These are phyloP conservation scores for Miltochrista miniata DNA, from an alignment of 2,888 invertebrate species.

Conservation along the genomic window DNA sequence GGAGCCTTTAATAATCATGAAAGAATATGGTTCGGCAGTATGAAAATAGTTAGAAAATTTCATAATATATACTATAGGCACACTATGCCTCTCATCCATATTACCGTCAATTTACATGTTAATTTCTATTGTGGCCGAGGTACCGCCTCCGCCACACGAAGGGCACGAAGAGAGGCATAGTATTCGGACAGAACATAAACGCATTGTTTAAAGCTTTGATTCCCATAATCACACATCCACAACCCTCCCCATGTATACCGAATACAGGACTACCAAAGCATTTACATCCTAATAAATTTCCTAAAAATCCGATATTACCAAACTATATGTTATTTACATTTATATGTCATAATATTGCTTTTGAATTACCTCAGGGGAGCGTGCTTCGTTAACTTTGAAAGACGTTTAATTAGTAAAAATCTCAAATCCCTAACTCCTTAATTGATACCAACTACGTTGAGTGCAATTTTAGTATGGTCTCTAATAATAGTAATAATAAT, in stretches of 20 bases:
- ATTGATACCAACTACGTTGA: constrained; percentile 71
- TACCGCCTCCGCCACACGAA: constrained; percentile 2
- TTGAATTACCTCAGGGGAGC: constrained; percentile 81
- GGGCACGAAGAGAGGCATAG: constrained; percentile 51
- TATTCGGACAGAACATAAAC: constrained; percentile 68
- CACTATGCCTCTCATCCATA: constrained; percentile 56
- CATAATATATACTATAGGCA: constrained; percentile 49
- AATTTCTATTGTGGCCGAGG: no score
- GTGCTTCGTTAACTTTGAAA: constrained; percentile 73
- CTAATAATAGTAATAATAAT: constrained; percentile 58
- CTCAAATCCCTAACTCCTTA: constrained; percentile 76
- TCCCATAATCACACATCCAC: constrained; percentile 76
- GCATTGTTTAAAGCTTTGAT: constrained; percentile 82
- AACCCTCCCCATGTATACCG: constrained; percentile 62
- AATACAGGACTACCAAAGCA: constrained; percentile 75
- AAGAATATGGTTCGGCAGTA: constrained; percentile 66
- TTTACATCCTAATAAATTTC: constrained; percentile 77
- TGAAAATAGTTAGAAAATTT: constrained; percentile 77
- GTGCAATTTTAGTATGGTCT: constrained; percentile 70
- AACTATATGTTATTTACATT: constrained; percentile 81
- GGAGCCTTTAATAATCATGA: constrained; percentile 30
- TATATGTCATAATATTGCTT: constrained; percentile 84
- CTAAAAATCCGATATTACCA: constrained; percentile 82
- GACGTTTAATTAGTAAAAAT: constrained; percentile 75
- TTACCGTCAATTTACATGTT: neutral